A percentile compares a stretch with the other conserved stretches of the same genome.
Conservation (phyloP, 2,888 invertebrate species). For the Pharmacophagus antenor region DNA sequence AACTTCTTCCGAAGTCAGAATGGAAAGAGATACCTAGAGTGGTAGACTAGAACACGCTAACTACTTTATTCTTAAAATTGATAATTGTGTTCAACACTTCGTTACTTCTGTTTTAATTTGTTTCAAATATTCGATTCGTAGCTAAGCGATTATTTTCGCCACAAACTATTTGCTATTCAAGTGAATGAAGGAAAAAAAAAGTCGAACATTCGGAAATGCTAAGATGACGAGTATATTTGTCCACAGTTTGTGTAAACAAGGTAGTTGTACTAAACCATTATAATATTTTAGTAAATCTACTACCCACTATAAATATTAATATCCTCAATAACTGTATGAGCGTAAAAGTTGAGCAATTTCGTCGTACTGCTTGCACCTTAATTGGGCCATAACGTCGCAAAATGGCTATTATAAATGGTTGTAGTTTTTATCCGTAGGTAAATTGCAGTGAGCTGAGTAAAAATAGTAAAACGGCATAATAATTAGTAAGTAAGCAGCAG, state of each 20-base stretch:
- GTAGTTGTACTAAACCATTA: too few relatives aligned
- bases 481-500: too few relatives aligned
- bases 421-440: background rate
- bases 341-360: conserved; percentile 1
- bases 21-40: conserved; percentile 9
- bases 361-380: background rate
- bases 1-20: conserved; percentile 11
- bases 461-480: background rate
- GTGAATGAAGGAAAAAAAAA: too few relatives aligned
- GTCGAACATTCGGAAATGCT: too few relatives aligned
- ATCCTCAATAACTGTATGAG: background rate
- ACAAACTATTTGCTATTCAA: too few relatives aligned
- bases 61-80: background rate
- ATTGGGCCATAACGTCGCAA: conserved; percentile 1
- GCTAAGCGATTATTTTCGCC: too few relatives aligned
- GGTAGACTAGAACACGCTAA: conserved; percentile 8
- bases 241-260: too few relatives aligned
- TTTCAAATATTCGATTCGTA: too few relatives aligned
- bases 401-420: background rate
- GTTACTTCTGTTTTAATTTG: background rate
- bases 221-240: too few relatives aligned
- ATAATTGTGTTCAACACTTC: background rate
- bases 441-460: background rate
- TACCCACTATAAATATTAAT: background rate
- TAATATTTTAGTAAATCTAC: background rate